phyloP scores from a whole-genome alignment of 2,797 vertebrate species.

The Hemibagrus guttatus region DNA sequence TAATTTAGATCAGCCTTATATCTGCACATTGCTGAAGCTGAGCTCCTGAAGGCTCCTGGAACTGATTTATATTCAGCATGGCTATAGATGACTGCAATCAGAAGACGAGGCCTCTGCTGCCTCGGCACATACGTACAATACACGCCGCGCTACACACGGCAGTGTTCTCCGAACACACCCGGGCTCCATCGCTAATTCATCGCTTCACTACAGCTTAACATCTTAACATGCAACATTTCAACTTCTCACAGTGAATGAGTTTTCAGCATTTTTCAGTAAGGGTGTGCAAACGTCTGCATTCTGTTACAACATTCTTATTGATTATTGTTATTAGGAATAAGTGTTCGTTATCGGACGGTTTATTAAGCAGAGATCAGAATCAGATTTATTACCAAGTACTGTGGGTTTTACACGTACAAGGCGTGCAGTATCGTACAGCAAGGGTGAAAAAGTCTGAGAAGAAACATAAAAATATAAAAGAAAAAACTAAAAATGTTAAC shows the following conservation, averaged over 20 bases:
- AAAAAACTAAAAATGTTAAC: too few species aligned
- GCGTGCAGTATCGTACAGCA: too few species aligned
- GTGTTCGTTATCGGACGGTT: background rate
- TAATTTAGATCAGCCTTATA: slow-evolving; percentile 50
- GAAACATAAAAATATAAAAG: too few species aligned
- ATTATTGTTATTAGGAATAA: background rate
- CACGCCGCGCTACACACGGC: background rate
- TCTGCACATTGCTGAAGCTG: slow-evolving; percentile 44
- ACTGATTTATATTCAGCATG: slow-evolving; percentile 44
- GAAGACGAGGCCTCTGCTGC: background rate
- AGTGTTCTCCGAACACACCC: too few species aligned
- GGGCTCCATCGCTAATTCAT: too few species aligned
- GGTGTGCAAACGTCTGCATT: background rate
- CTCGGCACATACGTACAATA: slow-evolving; percentile 16
- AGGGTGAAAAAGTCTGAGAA: too few species aligned
- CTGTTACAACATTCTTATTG: too few species aligned
- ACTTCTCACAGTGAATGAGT: too few species aligned
- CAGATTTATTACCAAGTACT: too few species aligned
- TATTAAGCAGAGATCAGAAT: background rate
- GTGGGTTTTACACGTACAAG: too few species aligned
- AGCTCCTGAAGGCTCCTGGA: slow-evolving; percentile 31
- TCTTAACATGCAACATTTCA: too few species aligned
- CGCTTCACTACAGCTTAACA: too few species aligned
- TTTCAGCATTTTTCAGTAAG: background rate
- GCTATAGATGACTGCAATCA: slow-evolving; percentile 10